Evolutionary conservation across 2,888 invertebrate genomes (phyloP), one percentile per base, ranked within the genome.

Genomic region (Cephus pygmeus): DNA sequence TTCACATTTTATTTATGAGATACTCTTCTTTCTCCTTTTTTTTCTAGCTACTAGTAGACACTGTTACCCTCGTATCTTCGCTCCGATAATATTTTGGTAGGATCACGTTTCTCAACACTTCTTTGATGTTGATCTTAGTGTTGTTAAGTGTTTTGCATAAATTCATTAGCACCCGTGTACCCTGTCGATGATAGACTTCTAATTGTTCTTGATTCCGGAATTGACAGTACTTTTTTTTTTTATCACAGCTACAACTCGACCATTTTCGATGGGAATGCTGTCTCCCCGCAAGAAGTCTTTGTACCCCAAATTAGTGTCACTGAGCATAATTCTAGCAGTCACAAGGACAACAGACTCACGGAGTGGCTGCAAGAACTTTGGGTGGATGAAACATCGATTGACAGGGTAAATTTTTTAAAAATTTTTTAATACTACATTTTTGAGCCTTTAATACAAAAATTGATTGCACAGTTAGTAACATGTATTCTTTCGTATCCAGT

Each of bases 301-400:
- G 84, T 90, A 75, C 89, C 91, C 40, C 87, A 89, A 85, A 89
- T 91, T 76, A 90, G 79, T 84, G 88, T 85, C 83, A 91, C 90
- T 15, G 88, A 91, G 80, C 81, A 85, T 75, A 84, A 82, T 91
- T 85, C 91, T 90, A 78, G 86, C 69, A 56, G 80, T 23, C 79
- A 78, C 68, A 77, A 75, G 30, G 94, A 95, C 87, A 90, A 92
- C 56, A 92, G 93, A 84, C 91, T 98, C 69, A 93, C 94, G 0
- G 93, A 94, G 68, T 98, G 98, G 97, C 91, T 97, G 73, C 90
- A 93, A 71, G 92, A 94, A 3, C 93, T 96, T 75, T 94, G 95
- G 3, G 92, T 98, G 71, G 96, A 97, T 85, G 92, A 94, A 31
- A 91, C 92, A 33, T 95, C 96, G 11, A 94, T 95, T 77, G 93